A percentile compares a stretch with the other conserved stretches of the same genome.
Evolutionary conservation across 2,113 vertebrate genomes (phyloP).

Genomic region (Cinclus mexicanus): DNA sequence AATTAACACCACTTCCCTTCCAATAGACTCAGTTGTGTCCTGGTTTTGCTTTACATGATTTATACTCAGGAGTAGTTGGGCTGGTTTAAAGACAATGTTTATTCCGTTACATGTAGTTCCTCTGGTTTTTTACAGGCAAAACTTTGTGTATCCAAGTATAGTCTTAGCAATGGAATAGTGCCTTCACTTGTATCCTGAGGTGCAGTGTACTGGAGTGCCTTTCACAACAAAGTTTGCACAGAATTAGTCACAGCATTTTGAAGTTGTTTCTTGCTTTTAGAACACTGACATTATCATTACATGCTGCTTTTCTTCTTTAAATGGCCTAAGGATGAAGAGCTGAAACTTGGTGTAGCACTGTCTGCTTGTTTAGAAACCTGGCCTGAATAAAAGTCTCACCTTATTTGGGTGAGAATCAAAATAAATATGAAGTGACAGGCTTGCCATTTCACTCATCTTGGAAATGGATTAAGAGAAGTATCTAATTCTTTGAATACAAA

Average conservation of each 20-base stretch:
- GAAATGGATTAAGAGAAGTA: neutral
- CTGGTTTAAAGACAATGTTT: neutral
- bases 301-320: constrained; percentile 23
- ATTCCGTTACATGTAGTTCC: neutral
- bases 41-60: neutral
- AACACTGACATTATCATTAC: neutral
- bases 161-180: neutral
- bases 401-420: constrained; percentile 18
- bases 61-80: neutral
- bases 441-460: neutral
- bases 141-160: neutral
- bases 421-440: neutral
- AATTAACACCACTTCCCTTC: neutral
- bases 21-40: neutral
- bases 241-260: neutral
- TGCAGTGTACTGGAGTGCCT: neutral
- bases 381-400: neutral
- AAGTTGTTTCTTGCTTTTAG: neutral
- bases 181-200: neutral
- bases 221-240: neutral
- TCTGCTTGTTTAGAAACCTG: neutral
- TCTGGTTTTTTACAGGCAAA: neutral
- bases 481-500: neutral
- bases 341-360: neutral
- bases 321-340: neutral